Conservation (phyloP, 2,113 vertebrate species). For the Xiphophorus hellerii region DNA sequence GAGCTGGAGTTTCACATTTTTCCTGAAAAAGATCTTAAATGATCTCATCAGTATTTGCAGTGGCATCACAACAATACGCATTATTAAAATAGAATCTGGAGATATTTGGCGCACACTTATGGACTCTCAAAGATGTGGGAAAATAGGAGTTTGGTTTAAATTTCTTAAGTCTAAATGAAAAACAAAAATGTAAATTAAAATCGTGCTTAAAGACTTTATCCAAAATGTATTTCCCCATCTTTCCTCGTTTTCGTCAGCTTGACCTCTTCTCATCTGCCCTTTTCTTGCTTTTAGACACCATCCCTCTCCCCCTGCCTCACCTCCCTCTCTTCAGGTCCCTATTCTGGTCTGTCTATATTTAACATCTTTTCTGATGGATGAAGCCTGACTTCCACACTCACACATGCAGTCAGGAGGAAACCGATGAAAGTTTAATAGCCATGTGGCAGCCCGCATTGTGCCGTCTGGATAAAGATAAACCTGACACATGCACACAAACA, state of each 20-base stretch:
- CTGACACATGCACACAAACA: slow-evolving; percentile 14
- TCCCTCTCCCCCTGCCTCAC: neutral
- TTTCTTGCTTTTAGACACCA: slow-evolving; percentile 1
- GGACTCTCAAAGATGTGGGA: neutral
- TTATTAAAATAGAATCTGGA: too few relatives aligned
- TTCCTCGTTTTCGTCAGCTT: slow-evolving; percentile 8
- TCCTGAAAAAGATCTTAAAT: neutral
- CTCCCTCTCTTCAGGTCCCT: slow-evolving; percentile 42
- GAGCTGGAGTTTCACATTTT: neutral
- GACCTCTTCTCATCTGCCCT: slow-evolving; percentile 34
- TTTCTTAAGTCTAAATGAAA: slow-evolving; percentile 28
- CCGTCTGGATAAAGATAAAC: slow-evolving; percentile 15
- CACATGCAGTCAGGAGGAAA: slow-evolving; percentile 58
- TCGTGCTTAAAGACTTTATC: slow-evolving; percentile 18
- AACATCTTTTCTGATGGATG: slow-evolving; percentile 70
- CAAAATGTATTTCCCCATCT: slow-evolving; percentile 3
- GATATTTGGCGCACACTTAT: neutral
- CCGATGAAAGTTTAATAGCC: slow-evolving; percentile 75
- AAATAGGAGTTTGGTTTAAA: slow-evolving; percentile 6
- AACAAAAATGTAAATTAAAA: slow-evolving; percentile 26
- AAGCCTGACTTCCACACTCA: slow-evolving; percentile 56
- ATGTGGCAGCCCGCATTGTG: slow-evolving; percentile 32
- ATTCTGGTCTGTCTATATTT: slow-evolving; percentile 72
- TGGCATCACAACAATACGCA: too few relatives aligned
- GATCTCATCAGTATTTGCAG: too few relatives aligned